Percentiles rank a stretch among this genome's conserved stretches.
Conservation (phyloP, 1,140 invertebrate genomes). For the Charaxes varanes region DNA sequence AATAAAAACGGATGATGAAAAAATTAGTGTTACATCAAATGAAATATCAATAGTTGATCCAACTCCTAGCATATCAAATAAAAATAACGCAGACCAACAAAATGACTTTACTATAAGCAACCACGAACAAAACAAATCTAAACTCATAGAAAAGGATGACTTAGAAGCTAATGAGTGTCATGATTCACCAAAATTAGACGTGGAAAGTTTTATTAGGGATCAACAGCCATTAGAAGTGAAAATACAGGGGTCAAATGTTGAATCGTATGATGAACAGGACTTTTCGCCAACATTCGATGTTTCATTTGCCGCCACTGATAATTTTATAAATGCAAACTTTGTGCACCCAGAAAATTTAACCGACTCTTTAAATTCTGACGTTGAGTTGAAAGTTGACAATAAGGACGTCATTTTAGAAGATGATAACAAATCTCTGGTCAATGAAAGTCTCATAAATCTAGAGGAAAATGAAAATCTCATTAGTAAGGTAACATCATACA, state of each 20-base stretch:
- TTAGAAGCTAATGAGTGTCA: neutral
- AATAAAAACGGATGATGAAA: slow-evolving; percentile 13
- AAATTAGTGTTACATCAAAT: neutral
- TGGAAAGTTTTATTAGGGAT: slow-evolving; percentile 29
- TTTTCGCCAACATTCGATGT: too few species aligned
- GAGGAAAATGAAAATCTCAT: slow-evolving; percentile 3
- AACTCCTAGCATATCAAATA: neutral
- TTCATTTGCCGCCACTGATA: too few species aligned
- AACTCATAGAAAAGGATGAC: neutral
- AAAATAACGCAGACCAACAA: neutral
- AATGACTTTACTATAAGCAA: slow-evolving; percentile 1
- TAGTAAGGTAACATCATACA: too few species aligned
- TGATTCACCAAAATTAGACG: slow-evolving; percentile 18
- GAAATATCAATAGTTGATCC: neutral
- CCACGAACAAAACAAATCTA: neutral
- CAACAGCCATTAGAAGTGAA: slow-evolving; percentile 12
- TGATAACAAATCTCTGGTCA: neutral
- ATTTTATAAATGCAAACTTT: slow-evolving; percentile 1
- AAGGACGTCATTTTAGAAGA: neutral
- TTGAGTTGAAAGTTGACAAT: neutral
- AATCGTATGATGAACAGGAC: neutral
- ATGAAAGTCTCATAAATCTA: neutral
- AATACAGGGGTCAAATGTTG: neutral
- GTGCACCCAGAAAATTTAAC: slow-evolving; percentile 1
- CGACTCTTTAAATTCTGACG: slow-evolving; percentile 5